These are phyloP conservation scores for Neomorphus geoffroyi DNA, from an alignment of 2,797 vertebrate species.

Conservation along the genomic window DNA sequence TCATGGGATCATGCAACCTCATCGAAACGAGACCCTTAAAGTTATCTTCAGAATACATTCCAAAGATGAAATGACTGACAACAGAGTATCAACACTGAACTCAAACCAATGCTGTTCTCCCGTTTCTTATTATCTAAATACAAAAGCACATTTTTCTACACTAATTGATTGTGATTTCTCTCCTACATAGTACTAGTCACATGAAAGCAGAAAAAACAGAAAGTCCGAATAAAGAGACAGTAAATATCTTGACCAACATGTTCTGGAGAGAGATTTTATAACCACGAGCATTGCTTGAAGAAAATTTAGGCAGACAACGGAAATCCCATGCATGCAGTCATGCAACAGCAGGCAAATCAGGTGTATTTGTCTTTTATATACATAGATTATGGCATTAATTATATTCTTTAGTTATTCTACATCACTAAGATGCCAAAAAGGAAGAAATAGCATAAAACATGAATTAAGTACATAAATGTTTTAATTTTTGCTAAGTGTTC, in stretches of 20 bases:
- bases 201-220: neutral
- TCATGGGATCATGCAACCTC: neutral
- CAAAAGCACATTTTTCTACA: neutral
- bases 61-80: neutral
- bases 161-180: neutral
- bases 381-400: conserved; percentile 6
- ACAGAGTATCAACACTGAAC: neutral
- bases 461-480: conserved; percentile 32
- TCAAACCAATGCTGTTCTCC: neutral
- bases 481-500: neutral
- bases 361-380: neutral
- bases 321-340: conserved; percentile 49
- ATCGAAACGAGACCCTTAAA: neutral
- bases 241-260: neutral
- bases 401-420: conserved; percentile 8
- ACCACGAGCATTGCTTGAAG: neutral
- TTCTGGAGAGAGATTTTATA: neutral
- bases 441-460: conserved; percentile 78
- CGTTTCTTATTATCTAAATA: neutral
- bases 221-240: neutral
- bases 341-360: conserved; percentile 42
- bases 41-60: neutral
- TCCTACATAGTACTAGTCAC: neutral
- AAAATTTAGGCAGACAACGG: neutral
- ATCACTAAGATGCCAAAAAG: neutral